These are phyloP conservation scores for Drosophila santomea DNA, from an alignment of 1,140 invertebrate species.

Conservation along the genomic window DNA sequence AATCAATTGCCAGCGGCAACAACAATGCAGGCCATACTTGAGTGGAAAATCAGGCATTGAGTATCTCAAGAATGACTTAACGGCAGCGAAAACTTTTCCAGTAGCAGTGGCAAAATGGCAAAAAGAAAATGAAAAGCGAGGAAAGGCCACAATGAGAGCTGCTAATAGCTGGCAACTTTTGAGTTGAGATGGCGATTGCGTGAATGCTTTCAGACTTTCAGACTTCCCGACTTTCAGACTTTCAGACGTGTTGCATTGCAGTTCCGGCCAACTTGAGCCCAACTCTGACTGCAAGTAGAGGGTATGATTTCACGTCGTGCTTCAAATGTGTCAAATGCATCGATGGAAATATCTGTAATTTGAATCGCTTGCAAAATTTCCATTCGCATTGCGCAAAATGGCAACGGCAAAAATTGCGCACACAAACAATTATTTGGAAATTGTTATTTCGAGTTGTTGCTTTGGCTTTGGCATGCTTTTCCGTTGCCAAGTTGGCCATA, in stretches of 20 bases:
- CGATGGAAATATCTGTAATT: constrained; percentile 71
- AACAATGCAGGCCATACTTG: constrained; percentile 59
- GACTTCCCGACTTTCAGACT: constrained; percentile 59
- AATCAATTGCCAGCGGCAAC: constrained; percentile 69
- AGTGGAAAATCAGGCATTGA: constrained; percentile 70
- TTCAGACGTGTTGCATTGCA: constrained; percentile 41
- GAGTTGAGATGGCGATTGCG: constrained; percentile 53
- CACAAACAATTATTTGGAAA: constrained; percentile 61
- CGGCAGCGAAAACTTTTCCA: constrained; percentile 62
- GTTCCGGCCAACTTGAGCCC: constrained; percentile 59
- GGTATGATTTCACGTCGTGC: constrained; percentile 42
- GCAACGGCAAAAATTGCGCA: constrained; percentile 43
- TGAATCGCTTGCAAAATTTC: constrained; percentile 75
- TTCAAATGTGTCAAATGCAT: constrained; percentile 75
- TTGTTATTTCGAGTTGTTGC: constrained; percentile 33
- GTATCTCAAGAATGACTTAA: constrained; percentile 80
- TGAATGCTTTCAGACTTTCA: constrained; percentile 70
- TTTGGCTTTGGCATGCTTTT: constrained; percentile 17
- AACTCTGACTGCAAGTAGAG: background rate
- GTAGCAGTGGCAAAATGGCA: constrained; percentile 15
- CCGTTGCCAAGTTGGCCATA: constrained; percentile 53
- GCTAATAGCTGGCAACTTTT: constrained; percentile 69
- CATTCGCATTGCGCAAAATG: constrained; percentile 73
- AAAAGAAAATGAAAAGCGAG: constrained; percentile 7
- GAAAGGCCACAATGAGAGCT: constrained; percentile 58